Evolutionary conservation across 2,797 vertebrate genomes (phyloP).

Genomic region (Numenius phaeopus): DNA sequence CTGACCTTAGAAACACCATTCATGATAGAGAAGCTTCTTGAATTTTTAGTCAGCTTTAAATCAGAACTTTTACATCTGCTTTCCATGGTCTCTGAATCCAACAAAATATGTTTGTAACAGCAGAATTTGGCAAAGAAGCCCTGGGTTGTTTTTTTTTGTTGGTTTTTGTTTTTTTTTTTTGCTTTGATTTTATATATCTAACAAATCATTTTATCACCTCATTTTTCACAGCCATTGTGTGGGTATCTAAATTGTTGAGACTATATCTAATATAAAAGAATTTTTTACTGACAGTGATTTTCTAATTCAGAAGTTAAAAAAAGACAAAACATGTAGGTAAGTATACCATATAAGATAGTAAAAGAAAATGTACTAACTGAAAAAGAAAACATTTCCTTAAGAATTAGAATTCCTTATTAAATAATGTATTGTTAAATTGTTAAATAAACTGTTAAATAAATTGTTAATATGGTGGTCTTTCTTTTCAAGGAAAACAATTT

Average conservation of each 20-base stretch:
- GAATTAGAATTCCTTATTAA: not conserved
- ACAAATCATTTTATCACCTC: not conserved
- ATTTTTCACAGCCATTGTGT: not conserved
- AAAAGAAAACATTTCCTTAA: not conserved
- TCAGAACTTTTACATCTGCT: not conserved
- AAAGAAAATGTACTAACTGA: not conserved
- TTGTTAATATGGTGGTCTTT: not conserved
- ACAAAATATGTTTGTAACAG: not conserved
- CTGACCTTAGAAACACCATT: not conserved
- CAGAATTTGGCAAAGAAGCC: not conserved
- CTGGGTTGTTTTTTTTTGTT: rapidly evolving
- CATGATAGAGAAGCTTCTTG: not conserved
- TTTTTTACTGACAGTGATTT: not conserved
- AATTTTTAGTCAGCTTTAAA: not conserved
- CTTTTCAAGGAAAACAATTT: not conserved
- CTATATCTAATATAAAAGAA: rapidly evolving
- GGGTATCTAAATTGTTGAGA: not conserved
- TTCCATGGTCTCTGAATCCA: not conserved
- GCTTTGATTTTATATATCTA: not conserved
- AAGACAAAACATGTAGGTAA: not conserved
- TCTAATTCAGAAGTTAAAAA: not conserved
- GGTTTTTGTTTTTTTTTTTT: not conserved
- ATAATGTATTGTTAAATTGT: not conserved
- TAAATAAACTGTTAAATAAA: not conserved
- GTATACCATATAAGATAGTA: not conserved